These are phyloP conservation scores for Serrognathus titanus DNA, from an alignment of 2,888 invertebrate genomes.

Conservation along the genomic window DNA sequence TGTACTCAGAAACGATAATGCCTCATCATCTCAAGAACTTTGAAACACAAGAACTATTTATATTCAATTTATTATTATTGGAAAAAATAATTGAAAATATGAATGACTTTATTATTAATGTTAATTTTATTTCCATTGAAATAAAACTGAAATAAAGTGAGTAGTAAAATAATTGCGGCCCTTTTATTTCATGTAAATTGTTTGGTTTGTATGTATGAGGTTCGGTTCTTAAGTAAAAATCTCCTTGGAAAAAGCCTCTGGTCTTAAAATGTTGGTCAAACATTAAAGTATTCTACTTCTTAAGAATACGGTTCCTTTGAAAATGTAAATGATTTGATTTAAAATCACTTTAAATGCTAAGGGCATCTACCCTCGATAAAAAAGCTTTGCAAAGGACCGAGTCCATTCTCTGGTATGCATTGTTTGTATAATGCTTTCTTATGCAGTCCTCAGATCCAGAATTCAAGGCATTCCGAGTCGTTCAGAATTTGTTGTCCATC, in stretches of 20 bases:
- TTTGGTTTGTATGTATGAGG: conserved; percentile 18
- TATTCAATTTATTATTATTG: no score
- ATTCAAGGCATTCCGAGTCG: conserved; percentile 19
- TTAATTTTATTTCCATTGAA: no score
- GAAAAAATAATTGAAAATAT: no score
- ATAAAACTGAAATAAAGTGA: no score
- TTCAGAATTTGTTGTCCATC: conserved; percentile 19
- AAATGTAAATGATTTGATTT: conserved; percentile 43
- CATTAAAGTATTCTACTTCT: conserved; percentile 19
- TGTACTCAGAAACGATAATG: no score
- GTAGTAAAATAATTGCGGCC: background rate
- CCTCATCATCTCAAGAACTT: no score
- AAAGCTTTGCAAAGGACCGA: conserved; percentile 25
- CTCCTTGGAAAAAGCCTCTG: background rate
- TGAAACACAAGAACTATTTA: no score
- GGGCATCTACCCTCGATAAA: conserved; percentile 33
- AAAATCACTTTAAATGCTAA: conserved; percentile 46
- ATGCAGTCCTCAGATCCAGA: conserved; percentile 36
- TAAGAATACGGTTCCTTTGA: conserved; percentile 26
- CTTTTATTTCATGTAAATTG: conserved; percentile 6
- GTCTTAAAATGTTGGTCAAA: conserved; percentile 19
- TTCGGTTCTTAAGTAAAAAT: conserved; percentile 3
- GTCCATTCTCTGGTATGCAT: conserved; percentile 38
- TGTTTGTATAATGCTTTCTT: conserved; percentile 47
- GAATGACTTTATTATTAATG: no score